Base-by-base conservation (phyloP, 1,140 invertebrate species). In the Temnothorax longispinosus region DNA sequence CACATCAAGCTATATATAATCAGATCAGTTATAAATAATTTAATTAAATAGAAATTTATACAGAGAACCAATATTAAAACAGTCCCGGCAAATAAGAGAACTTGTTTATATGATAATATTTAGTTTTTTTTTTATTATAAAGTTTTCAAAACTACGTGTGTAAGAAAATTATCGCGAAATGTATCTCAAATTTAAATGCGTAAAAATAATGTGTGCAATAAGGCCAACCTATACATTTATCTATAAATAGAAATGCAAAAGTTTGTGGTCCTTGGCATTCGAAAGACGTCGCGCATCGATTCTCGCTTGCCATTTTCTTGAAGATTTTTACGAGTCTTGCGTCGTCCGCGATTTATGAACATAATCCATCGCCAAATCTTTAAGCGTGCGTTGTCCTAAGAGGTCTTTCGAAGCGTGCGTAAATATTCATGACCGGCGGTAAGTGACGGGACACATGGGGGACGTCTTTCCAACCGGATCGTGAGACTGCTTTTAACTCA, bases 341-440 rank as follows among this genome's bases (percentile, higher is more conserved):
- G n/a, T 35, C 27, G 56, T 38, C 0, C 6, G 44, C 32, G 52
- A 60, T 84, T 84, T 84, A 60, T 60, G 54, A 74, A 38, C 32
- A 75, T 54, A 18, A 62, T 38, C 41, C 41, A 62, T 75, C 54
- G 69, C 54, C 41, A 41, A 84, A 84, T 84, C 41, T 78, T 64
- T 18, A 64, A 82, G n/a, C 56, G 60, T 27, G 27, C 13, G 56
- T 47, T 56, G 71, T 54, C 72, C 60, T 60, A 62, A 85, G 77
- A 47, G 47, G 47, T 27, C 58, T 27, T 88, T 82, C 44, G 38
- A 87, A 67, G 64, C 52, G 35, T 27, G 56, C 62, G 75, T 91
- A 90, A 92, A 92, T 92, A 92, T 92, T 91, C 90, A 91, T 89
- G 85, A 38, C 62, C 11, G 44, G 18, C 10, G 44, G 18, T 86